phyloP scores from a whole-genome alignment of 1,140 invertebrate genomes.

The Drosophila willistoni region DNA sequence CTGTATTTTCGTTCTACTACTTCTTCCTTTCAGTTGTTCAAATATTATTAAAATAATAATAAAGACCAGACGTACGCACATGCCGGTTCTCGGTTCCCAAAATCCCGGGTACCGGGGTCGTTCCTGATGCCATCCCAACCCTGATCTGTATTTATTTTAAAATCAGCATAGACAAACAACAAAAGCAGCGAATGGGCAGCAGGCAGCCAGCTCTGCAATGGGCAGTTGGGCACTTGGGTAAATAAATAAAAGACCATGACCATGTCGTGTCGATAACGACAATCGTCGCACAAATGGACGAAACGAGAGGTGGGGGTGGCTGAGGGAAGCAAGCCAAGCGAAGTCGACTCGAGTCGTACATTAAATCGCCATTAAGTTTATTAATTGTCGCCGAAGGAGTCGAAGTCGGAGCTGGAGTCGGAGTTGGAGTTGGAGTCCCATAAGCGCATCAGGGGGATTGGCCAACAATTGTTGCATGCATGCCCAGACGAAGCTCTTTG shows the following conservation, averaged over 20 bases:
- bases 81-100: slow-evolving; percentile 22
- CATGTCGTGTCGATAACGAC: slow-evolving; percentile 68
- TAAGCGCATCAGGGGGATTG: slow-evolving; percentile 46
- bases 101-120: not conserved
- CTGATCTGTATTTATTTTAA: slow-evolving; percentile 67
- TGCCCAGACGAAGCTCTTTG: slow-evolving; percentile 7
- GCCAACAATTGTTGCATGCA: slow-evolving; percentile 59
- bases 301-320: slow-evolving; percentile 7
- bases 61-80: slow-evolving; percentile 39
- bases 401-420: slow-evolving; percentile 18
- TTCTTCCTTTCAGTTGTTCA: slow-evolving; percentile 30
- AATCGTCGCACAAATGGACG: slow-evolving; percentile 28
- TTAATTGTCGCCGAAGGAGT: slow-evolving; percentile 74
- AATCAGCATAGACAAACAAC: slow-evolving; percentile 67
- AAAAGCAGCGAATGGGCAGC: slow-evolving; percentile 9
- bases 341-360: slow-evolving; percentile 46
- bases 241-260: slow-evolving; percentile 69
- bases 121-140: not conserved
- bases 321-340: not conserved
- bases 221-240: slow-evolving; percentile 25
- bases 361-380: slow-evolving; percentile 81
- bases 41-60: slow-evolving; percentile 52
- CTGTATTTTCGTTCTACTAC: not conserved
- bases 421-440: slow-evolving; percentile 25
- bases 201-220: slow-evolving; percentile 8